These are phyloP conservation scores for Caenorhabditis japonica DNA, from an alignment of 2,888 invertebrate genomes.

Conservation along the genomic window DNA sequence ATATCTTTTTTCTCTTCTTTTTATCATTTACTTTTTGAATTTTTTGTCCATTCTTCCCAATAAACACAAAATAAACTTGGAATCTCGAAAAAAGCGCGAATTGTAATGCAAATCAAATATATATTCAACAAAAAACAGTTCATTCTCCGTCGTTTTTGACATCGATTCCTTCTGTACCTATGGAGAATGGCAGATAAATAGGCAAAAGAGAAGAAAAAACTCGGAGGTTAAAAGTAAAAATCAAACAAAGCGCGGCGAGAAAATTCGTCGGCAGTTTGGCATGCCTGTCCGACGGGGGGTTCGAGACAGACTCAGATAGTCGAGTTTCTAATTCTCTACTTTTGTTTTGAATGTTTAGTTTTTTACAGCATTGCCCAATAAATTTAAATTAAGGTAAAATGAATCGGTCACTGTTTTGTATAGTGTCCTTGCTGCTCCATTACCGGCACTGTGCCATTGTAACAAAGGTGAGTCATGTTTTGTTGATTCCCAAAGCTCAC, in stretches of 20 bases:
- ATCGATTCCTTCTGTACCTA: conserved; percentile 5
- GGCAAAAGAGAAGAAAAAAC: conserved; percentile 2
- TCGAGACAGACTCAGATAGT: conserved; percentile 28
- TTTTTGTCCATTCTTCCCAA: neutral
- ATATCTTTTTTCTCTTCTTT: neutral
- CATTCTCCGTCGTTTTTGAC: no score
- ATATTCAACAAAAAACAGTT: conserved; percentile 18
- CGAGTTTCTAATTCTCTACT: conserved; percentile 13
- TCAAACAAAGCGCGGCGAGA: conserved; percentile 50
- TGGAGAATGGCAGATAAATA: conserved; percentile 7
- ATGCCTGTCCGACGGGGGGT: conserved; percentile 18
- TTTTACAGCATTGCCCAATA: neutral
- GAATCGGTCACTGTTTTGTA: neutral
- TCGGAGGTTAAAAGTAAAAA: conserved; percentile 44
- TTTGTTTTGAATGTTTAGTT: neutral
- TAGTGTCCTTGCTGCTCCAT: conserved; percentile 6
- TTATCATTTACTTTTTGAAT: neutral
- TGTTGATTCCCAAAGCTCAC: no score
- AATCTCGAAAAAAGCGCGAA: neutral
- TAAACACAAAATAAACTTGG: conserved; percentile 9
- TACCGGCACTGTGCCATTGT: conserved; percentile 26
- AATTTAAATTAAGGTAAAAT: neutral
- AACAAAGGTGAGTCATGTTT: conserved; percentile 43
- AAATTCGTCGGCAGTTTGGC: conserved; percentile 9
- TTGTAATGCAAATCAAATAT: conserved; percentile 42